These are phyloP conservation scores for Ormyrus rosae DNA, from an alignment of 2,888 invertebrate genomes.

Conservation along the genomic window DNA sequence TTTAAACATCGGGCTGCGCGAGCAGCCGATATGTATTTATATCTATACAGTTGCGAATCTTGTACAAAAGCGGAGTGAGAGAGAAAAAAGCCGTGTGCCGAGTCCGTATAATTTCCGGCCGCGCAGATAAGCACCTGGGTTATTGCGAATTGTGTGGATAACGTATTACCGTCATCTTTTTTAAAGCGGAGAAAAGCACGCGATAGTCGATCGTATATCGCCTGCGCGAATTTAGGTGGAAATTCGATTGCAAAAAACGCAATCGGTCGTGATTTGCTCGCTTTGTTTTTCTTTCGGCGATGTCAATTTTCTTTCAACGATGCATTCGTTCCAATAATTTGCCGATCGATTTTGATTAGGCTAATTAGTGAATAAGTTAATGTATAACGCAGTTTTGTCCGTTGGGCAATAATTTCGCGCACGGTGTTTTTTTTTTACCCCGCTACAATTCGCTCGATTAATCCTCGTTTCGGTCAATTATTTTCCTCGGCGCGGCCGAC, in stretches of 20 bases:
- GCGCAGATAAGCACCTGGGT: neutral
- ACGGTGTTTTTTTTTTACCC: neutral
- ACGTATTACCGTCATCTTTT: neutral
- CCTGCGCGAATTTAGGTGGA: no score
- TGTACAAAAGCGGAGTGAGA: slow-evolving; percentile 1
- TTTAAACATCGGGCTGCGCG: neutral
- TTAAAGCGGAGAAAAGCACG: neutral
- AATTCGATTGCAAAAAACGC: no score
- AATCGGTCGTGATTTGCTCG: no score
- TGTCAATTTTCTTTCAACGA: no score
- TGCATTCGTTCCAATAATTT: no score
- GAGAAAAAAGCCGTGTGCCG: neutral
- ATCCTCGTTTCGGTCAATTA: slow-evolving; percentile 52
- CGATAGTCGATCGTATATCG: no score
- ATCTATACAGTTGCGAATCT: slow-evolving; percentile 4
- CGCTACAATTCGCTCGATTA: slow-evolving; percentile 41
- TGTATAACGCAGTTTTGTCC: neutral
- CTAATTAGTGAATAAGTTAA: no score
- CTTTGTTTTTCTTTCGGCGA: no score
- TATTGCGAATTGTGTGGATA: slow-evolving; percentile 12
- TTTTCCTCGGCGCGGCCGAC: slow-evolving; percentile 7
- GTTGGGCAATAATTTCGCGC: neutral
- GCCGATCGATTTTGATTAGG: neutral
- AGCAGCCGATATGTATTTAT: neutral
- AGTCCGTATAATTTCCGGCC: slow-evolving; percentile 17